Conservation (phyloP, 1,140 invertebrate species). For the Mactra quadrangularis region DNA sequence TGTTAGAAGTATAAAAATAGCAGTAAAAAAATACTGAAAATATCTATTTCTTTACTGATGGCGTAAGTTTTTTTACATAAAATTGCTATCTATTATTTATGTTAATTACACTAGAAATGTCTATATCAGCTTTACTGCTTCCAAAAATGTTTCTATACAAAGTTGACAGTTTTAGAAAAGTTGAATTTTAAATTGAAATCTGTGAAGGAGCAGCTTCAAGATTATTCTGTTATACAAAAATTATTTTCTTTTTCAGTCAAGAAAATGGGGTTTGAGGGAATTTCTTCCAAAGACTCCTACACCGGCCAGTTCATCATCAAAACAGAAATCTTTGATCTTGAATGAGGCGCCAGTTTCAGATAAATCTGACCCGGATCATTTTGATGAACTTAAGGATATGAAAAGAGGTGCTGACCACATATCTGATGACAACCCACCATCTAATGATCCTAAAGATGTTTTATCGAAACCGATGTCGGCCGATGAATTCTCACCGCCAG, state of each 20-base stretch:
- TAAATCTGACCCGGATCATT: constrained; percentile 56
- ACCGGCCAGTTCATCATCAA: background rate
- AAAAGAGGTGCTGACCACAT: constrained; percentile 45
- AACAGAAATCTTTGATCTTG: constrained; percentile 11
- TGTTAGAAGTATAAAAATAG: too few species aligned
- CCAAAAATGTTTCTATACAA: too few species aligned
- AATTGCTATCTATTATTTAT: too few species aligned
- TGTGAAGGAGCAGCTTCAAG: too few species aligned
- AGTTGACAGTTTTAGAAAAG: too few species aligned
- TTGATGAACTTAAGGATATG: constrained; percentile 44
- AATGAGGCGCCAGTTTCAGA: constrained; percentile 46
- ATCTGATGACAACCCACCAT: constrained; percentile 24
- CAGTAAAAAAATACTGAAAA: too few species aligned
- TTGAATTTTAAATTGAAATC: too few species aligned
- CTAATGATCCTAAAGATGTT: constrained; percentile 3
- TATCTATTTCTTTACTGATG: too few species aligned
- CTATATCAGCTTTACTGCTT: too few species aligned
- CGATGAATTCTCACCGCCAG: constrained; percentile 56
- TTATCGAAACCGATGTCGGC: constrained; percentile 42
- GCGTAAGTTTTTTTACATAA: too few species aligned
- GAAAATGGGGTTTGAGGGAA: constrained; percentile 24
- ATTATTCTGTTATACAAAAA: too few species aligned
- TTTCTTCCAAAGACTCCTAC: constrained; percentile 17
- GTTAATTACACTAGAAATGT: too few species aligned
- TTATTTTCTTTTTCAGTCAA: constrained; percentile 35